Base-by-base conservation (phyloP, 53 echinoderm and acorn worm genomes). In the Astropecten irregularis region DNA sequence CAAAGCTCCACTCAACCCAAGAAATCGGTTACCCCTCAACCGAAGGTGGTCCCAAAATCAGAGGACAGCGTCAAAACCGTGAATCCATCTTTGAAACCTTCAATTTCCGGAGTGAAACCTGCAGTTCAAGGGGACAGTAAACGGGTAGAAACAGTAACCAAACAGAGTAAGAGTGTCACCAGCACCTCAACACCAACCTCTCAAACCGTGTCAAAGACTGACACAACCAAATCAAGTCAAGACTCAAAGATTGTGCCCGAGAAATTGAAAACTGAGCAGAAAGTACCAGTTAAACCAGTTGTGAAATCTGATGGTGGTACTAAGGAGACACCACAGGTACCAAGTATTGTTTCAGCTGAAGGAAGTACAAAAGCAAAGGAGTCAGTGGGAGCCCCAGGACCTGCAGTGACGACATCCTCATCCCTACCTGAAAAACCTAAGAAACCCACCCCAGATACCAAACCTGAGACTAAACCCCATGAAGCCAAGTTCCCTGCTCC, bases 401-500 rank as follows among this genome's bases (percentile, higher is more conserved):
- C 60, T 10, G 65, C 35, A 47, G 2, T 31, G 39, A 2, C 53
- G 52, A 49, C 40, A 29, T 25, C 74, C 32, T 85, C 52, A 4
- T 2, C 66, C 50, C 66, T 66, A 53, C 49, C 79, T 20, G 79
- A 79, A 23, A 79, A 29, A 20, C 47, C 49, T 32, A 79, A 61
- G 46, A 79, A 61, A n/a, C 48, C 21, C 13, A 4, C 48, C 13
- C 28, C 7, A 31, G 79, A 79, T 32, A 47, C 31, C 3, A 79
- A 79, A n/a, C 3, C 62, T 18, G 79, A 79, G 0, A 57, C 40
- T 39, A 79, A 62, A 62, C 61, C 60, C 13, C 31, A 7, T 9
- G 79, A 79, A 46, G 61, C 61, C 42, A 79, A 79, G 47, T 79
- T 79, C 30, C 42, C 79, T 10, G 62, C 79, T 10, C 79, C 79